Evolutionary conservation across 2,888 invertebrate species (phyloP).

Genomic region (Aproaerema taeniolella): DNA sequence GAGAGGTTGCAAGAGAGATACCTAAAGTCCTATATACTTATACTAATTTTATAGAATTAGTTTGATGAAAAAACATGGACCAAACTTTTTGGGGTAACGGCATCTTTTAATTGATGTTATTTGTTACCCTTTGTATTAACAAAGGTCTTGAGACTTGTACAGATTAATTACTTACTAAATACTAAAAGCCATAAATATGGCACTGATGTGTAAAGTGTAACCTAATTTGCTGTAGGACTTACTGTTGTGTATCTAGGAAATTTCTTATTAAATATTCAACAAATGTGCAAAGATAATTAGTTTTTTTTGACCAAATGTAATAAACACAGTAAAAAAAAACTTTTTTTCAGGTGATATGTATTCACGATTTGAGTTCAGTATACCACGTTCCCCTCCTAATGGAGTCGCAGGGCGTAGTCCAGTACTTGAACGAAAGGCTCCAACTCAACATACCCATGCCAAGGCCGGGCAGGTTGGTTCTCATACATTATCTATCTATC

Average conservation of each 20-base stretch:
- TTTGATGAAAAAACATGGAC: no score
- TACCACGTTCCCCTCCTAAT: slow-evolving; percentile 97
- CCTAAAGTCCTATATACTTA: no score
- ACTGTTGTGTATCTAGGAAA: background rate
- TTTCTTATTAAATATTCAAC: background rate
- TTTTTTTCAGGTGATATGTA: slow-evolving; percentile 86
- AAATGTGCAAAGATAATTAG: background rate
- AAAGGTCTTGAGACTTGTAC: no score
- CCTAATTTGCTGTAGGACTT: background rate
- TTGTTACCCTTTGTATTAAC: no score
- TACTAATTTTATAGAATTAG: no score
- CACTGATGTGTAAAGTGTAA: no score
- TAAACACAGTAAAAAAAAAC: background rate
- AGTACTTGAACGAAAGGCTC: slow-evolving; percentile 89
- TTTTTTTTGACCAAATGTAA: background rate
- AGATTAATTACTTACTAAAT: no score
- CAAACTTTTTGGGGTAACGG: no score
- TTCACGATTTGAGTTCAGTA: slow-evolving; percentile 95
- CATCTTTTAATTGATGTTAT: no score
- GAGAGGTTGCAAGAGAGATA: no score
- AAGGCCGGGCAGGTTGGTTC: slow-evolving; percentile 78
- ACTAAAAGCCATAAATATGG: no score
- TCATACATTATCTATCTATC: no score
- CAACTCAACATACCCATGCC: slow-evolving; percentile 84
- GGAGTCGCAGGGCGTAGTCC: slow-evolving; percentile 92